Conservation (phyloP, 2,113 vertebrate genomes). For the Python bivittatus region DNA sequence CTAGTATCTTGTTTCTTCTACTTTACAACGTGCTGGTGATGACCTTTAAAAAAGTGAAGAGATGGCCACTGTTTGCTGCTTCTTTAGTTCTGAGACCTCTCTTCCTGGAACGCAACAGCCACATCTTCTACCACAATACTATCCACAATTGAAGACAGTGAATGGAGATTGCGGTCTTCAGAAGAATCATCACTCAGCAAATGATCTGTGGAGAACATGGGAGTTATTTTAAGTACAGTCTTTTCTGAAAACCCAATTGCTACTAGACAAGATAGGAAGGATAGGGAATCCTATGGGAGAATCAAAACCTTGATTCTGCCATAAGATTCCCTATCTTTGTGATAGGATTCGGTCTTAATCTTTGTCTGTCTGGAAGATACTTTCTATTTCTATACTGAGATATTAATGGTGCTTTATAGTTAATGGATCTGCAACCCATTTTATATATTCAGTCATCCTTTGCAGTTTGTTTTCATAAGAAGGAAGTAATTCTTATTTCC, state of each 20-base stretch:
- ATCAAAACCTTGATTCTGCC: too few relatives aligned
- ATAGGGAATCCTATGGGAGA: background rate
- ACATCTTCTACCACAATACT: slow-evolving; percentile 85
- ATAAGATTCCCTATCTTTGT: too few relatives aligned
- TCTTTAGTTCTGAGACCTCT: slow-evolving; percentile 73
- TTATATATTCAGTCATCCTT: background rate
- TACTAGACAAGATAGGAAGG: background rate
- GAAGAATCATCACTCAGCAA: slow-evolving; percentile 79
- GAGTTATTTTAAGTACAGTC: background rate
- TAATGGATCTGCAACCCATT: background rate
- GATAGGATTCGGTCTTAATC: background rate
- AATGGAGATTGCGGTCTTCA: slow-evolving; percentile 85
- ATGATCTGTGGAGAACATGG: slow-evolving; percentile 77
- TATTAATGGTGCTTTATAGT: background rate
- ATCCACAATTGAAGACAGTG: slow-evolving; percentile 92
- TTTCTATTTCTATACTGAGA: background rate
- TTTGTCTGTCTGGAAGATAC: background rate
- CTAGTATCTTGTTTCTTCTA: slow-evolving; percentile 20
- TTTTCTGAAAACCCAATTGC: background rate
- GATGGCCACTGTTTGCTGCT: background rate
- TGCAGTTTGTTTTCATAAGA: background rate
- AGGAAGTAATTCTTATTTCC: background rate
- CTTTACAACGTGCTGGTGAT: background rate
- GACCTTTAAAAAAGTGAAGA: background rate
- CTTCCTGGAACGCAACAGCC: slow-evolving; percentile 77